Evolutionary conservation across 2,797 vertebrate species (phyloP).

Genomic region (Chaenodraco wilsoni): DNA sequence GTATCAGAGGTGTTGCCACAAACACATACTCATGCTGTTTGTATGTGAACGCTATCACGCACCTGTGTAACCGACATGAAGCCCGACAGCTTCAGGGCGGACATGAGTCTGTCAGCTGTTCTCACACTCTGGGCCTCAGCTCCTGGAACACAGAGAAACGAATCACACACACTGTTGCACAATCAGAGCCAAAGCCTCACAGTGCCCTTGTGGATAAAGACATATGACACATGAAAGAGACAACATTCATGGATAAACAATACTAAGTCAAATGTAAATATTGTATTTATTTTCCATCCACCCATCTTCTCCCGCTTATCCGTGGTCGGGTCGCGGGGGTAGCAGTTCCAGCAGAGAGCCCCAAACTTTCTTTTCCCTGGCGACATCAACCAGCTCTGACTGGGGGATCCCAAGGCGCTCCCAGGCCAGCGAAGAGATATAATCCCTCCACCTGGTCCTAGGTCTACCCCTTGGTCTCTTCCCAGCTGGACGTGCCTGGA

Average conservation of each 20-base stretch:
- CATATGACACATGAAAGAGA: neutral
- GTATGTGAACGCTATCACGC: neutral
- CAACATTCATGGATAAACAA: neutral
- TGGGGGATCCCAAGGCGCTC: too few relatives aligned
- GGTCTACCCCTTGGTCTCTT: too few relatives aligned
- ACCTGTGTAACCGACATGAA: conserved; percentile 70
- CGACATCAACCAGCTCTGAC: too few relatives aligned
- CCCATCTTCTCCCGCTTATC: too few relatives aligned
- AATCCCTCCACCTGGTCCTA: too few relatives aligned
- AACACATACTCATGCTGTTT: neutral
- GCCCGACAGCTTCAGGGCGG: conserved; percentile 69
- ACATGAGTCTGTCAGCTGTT: conserved; percentile 59
- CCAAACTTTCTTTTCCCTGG: too few relatives aligned
- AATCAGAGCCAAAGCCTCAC: neutral
- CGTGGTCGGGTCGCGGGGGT: too few relatives aligned
- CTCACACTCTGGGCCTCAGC: conserved; percentile 42
- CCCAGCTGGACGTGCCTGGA: too few relatives aligned
- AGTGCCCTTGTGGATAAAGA: neutral
- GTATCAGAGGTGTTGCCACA: too few relatives aligned
- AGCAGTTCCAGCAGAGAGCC: too few relatives aligned
- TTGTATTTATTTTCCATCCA: neutral
- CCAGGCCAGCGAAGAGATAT: too few relatives aligned
- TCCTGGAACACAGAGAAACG: conserved; percentile 33
- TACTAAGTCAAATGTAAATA: neutral
- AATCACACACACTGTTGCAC: neutral